Evolutionary conservation across 2,113 vertebrate genomes (phyloP), one percentile per base, ranked within the genome.

Genomic region (Rousettus leschenaultii): DNA sequence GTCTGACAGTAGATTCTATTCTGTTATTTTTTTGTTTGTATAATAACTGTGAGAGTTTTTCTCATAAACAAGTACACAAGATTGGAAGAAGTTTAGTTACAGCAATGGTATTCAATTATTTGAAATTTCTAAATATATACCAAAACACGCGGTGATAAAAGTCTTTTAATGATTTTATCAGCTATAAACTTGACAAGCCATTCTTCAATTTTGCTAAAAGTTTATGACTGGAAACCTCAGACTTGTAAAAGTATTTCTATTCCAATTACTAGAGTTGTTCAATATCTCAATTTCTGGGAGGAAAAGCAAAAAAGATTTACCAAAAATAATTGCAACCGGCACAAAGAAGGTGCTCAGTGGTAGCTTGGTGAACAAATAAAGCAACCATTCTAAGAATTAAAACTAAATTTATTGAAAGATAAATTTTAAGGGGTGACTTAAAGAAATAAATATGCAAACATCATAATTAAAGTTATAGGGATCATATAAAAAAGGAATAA

Each of bases 151-250:
- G 51, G 16, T 85, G 2, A 40, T 77, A 28, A 71, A 77, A 83
- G 24, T 12, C 4, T 71, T 91, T 85, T 51, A 83, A 59, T 83
- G 33, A 55, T 38, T 68, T 15, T 77, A 73, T 53, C 38, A 95
- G n/a, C 21, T 40, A 66, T 26, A 8, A 93, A 68, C 11, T 88
- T 94, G 4, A 94, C 48, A 55, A 71, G 18, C 16, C 30, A 12
- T 94, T 40, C 6, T 96, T 89, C 21, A 89, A 63, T 95, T 92
- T 71, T 95, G 5, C 21, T 83, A 61, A 92, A 48, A 74, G 2
- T 24, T 93, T 40, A 57, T 40, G 16, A 65, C 24, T 57, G 15
- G 7, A 85, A 89, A 91, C 13, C 4, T 22, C 21, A 65, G 7
- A 38, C 26, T 83, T 82, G 18, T 5, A 83, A 77, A 89, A 78